Percentiles rank a stretch among this genome's conserved stretches.
These are phyloP conservation scores for Okamejei kenojei DNA, from an alignment of 2,797 vertebrate species.

Conservation along the genomic window DNA sequence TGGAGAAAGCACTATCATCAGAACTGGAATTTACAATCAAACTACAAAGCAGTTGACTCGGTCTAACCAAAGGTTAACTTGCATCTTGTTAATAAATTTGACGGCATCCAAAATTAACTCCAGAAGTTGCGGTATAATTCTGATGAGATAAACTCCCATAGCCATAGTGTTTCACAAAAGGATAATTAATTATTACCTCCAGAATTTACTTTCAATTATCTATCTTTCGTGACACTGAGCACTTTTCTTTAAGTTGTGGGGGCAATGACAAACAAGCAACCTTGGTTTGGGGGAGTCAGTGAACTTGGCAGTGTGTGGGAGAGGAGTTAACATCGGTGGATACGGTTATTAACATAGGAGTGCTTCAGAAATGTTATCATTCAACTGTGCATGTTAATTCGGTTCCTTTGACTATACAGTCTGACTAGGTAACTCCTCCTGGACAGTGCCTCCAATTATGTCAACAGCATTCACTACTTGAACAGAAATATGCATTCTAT, in stretches of 20 bases:
- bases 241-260: neutral
- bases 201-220: neutral
- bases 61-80: neutral
- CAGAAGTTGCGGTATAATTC: neutral
- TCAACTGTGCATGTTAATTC: constrained; percentile 26
- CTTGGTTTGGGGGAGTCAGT: constrained; percentile 5
- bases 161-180: neutral
- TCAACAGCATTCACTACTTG: neutral
- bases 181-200: neutral
- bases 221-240: neutral
- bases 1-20: neutral
- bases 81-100: neutral
- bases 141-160: neutral
- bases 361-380: constrained; percentile 30
- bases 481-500: constrained; percentile 14
- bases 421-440: neutral
- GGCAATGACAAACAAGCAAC: neutral
- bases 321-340: neutral
- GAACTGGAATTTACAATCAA: neutral
- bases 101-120: neutral
- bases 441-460: constrained; percentile 12
- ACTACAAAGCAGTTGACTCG: neutral
- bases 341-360: constrained; percentile 4
- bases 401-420: neutral
- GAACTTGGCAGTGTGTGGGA: neutral